Conservation (phyloP, 2,888 invertebrate species). For the Eupithecia exiguata region DNA sequence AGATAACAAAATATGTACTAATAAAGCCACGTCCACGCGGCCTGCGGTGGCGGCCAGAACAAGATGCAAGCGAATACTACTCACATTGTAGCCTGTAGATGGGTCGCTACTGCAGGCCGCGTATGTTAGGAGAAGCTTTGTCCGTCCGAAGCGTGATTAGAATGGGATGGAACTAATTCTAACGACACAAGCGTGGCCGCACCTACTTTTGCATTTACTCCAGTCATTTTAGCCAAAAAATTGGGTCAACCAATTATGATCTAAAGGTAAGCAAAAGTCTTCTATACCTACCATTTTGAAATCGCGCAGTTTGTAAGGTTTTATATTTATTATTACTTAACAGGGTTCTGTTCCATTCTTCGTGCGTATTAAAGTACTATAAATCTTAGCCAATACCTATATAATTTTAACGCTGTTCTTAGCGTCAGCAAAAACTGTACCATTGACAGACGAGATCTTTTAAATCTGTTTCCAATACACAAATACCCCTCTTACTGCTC, state of each 20-base stretch:
- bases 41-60: background rate
- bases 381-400: too few species aligned
- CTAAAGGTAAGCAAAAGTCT: too few species aligned
- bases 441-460: conserved; percentile 12
- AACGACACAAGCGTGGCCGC: too few species aligned
- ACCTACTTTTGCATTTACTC: too few species aligned
- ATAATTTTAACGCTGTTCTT: too few species aligned
- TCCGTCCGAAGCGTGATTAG: background rate
- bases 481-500: conserved; percentile 4
- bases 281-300: too few species aligned
- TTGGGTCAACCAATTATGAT: too few species aligned
- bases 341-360: background rate
- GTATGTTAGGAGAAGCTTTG: background rate
- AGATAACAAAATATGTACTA: conserved; percentile 6
- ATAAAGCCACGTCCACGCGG: background rate
- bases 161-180: background rate
- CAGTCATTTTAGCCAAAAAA: too few species aligned
- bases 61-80: too few species aligned
- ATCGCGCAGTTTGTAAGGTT: too few species aligned
- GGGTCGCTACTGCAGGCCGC: background rate
- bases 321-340: background rate
- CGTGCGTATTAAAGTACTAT: background rate
- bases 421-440: background rate
- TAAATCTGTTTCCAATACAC: conserved; percentile 38
- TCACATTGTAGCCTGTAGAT: too few species aligned